These are phyloP conservation scores for Pyrgus malvae DNA, from an alignment of 2,888 invertebrate genomes.

Conservation along the genomic window DNA sequence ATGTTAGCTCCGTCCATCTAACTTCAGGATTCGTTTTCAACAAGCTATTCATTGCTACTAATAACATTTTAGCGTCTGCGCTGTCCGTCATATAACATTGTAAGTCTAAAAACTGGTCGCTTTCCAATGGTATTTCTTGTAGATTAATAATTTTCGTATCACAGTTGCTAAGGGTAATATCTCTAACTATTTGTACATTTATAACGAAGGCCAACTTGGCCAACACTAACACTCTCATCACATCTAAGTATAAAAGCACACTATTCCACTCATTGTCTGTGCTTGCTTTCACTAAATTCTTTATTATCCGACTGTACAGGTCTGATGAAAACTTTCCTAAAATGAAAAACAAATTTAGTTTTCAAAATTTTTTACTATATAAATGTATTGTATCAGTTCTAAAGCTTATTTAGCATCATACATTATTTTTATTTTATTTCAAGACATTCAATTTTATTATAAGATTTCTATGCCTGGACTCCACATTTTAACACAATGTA, in stretches of 20 bases:
- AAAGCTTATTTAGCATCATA: too few species aligned
- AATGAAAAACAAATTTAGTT: constrained; percentile 35
- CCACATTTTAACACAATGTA: too few species aligned
- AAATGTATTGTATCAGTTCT: too few species aligned
- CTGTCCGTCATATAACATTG: constrained; percentile 82
- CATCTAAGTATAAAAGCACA: constrained; percentile 61
- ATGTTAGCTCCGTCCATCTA: constrained; percentile 87
- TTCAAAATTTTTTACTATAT: too few species aligned
- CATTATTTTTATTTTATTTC: too few species aligned
- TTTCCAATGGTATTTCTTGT: constrained; percentile 61
- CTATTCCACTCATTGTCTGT: constrained; percentile 65
- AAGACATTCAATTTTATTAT: too few species aligned
- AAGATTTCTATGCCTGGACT: too few species aligned
- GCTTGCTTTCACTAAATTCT: constrained; percentile 60
- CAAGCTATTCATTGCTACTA: constrained; percentile 84
- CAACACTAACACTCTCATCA: constrained; percentile 61
- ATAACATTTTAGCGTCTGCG: constrained; percentile 77
- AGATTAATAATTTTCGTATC: constrained; percentile 63
- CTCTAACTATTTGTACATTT: constrained; percentile 74
- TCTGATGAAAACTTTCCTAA: constrained; percentile 70
- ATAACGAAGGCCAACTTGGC: constrained; percentile 66
- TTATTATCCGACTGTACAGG: constrained; percentile 56
- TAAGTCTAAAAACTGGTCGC: constrained; percentile 73
- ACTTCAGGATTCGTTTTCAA: constrained; percentile 81
- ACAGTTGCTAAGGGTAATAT: constrained; percentile 58